phyloP scores from a whole-genome alignment of 2,113 vertebrate genomes.

The human region GRCh38 chr11:64903501-64904000 shows the following conservation, averaged over 20 bases:
- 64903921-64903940: background rate
- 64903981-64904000: too few relatives aligned
- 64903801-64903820: background rate
- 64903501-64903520: background rate
- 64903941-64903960: background rate
- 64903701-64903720: background rate
- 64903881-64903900: background rate
- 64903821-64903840: background rate
- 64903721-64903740: background rate
- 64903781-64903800: background rate
- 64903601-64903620: constrained; percentile 90
- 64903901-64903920: background rate
- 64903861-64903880: too few relatives aligned
- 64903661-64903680: constrained; percentile 79
- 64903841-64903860: background rate
- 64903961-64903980: too few relatives aligned
- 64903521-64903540: background rate
- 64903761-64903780: fast-evolving
- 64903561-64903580: background rate
- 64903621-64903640: constrained; percentile 94
- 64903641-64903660: constrained; percentile 95
- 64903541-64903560: background rate
- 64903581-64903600: constrained; percentile 88
- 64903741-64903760: background rate
- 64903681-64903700: constrained; percentile 65